Percentiles rank a stretch among this genome's conserved stretches.
Conservation (phyloP, 2,113 vertebrate genomes). For the Dasyornis broadbenti region DNA sequence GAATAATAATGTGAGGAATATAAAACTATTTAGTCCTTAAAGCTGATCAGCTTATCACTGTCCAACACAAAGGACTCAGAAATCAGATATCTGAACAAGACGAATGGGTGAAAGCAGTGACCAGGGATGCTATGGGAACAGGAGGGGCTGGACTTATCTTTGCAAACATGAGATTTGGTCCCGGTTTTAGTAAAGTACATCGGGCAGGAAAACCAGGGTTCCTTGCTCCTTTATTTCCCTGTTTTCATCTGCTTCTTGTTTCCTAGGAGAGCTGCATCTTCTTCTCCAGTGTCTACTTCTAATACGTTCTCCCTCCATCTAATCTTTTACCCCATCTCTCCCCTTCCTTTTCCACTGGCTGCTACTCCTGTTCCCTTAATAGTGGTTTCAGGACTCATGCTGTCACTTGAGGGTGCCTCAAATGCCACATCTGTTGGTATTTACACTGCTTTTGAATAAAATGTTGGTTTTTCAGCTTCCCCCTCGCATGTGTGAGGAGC, state of each 20-base stretch:
- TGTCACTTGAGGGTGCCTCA: background rate
- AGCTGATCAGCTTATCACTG: slow-evolving; percentile 10
- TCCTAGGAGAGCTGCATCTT: background rate
- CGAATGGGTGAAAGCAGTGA: background rate
- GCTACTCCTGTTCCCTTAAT: background rate
- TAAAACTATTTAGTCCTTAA: background rate
- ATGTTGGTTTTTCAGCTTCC: background rate
- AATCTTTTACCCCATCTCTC: background rate
- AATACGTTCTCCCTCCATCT: background rate
- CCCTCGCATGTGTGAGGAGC: rapidly evolving
- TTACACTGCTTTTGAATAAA: background rate
- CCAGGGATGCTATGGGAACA: background rate
- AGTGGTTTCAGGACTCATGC: background rate
- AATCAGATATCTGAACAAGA: background rate
- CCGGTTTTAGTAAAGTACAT: background rate
- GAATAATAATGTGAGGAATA: background rate
- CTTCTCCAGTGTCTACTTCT: background rate
- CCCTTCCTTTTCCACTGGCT: background rate
- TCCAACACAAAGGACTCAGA: background rate
- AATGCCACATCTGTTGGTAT: background rate
- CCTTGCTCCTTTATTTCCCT: background rate
- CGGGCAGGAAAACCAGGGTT: background rate
- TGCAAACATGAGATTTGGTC: background rate
- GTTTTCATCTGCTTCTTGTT: background rate
- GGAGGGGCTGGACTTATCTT: background rate